Base-by-base conservation (phyloP, 2,113 vertebrate genomes). In the Alosa alosa region DNA sequence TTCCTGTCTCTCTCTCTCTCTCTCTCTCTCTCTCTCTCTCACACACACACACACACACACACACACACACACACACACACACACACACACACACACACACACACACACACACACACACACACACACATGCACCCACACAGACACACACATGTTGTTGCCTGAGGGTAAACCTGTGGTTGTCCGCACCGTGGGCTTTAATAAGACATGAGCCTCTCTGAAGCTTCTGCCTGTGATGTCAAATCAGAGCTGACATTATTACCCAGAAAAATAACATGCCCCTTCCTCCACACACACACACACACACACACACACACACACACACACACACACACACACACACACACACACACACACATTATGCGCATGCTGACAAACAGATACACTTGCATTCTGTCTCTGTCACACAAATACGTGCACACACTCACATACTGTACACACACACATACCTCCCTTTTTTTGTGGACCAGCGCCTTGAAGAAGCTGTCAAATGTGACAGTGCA, bases 221-320 rank as follows among this genome's bases (percentile, higher is more conserved):
- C 84, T 1, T 75, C 46, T 49, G 88, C 72, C 44, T 89, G 84
- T 84, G 84, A 86, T 89, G 89, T 88, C 87, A 90, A 60, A 91
- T 87, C 78, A 81, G 81, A 91, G 88, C 85, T 90, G 92, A 94
- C 90, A 92, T 88, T 41, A 90, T 92, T 90, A 90, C 91, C 86
- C 85, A 83, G 50, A 89, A 89, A 84, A 91, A 87, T 84, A 88
- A 81, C 87, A 86, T 87, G 86, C 78, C 88, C 89, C 89, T 22
- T 60, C 55, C 20, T 60, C 55, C 3, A 36, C 64, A 10, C n/a
- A 31, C 25, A 82, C 68, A 82, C 57, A 20, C 75, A 39, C 72
- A 36, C 64, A 15, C 64, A 11, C 8, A 31, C 64, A 72, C 25
- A 72, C 31, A 72, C 8, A 31, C 25, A 36, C 64, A 13, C 25